Conservation (phyloP, 2,888 invertebrate genomes). For the Oeneis ivallda region DNA sequence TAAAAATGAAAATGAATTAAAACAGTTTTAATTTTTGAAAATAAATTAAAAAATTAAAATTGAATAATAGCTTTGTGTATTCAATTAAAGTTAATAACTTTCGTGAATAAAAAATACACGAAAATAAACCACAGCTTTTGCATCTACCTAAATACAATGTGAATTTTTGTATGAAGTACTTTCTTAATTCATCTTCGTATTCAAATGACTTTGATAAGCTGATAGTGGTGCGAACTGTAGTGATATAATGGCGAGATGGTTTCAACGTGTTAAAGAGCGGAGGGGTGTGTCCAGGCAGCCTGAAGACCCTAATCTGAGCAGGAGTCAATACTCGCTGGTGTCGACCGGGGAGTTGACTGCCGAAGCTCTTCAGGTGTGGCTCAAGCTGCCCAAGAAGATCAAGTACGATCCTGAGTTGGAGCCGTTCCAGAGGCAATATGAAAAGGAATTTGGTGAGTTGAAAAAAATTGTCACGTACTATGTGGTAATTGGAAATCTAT, state of each 20-base stretch:
- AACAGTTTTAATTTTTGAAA: not conserved
- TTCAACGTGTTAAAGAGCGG: conserved; percentile 59
- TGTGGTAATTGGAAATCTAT: too few species aligned
- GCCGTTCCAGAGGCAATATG: conserved; percentile 79
- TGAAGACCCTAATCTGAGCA: conserved; percentile 67
- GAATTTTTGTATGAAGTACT: not conserved
- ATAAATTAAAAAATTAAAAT: too few species aligned
- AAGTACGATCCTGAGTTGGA: conserved; percentile 85
- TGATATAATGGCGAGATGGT: conserved; percentile 55
- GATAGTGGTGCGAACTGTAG: conserved; percentile 2
- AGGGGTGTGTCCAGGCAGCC: conserved; percentile 58
- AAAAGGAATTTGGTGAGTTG: conserved; percentile 74
- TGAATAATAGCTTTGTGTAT: not conserved
- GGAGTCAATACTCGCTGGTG: conserved; percentile 73
- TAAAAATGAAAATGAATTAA: not conserved
- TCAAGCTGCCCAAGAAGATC: conserved; percentile 83
- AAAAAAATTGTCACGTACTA: conserved; percentile 32
- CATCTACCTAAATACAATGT: not conserved
- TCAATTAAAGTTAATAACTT: not conserved
- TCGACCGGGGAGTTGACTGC: conserved; percentile 80
- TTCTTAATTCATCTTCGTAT: too few species aligned
- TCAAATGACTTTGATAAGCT: conserved; percentile 11
- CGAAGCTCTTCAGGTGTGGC: conserved; percentile 84
- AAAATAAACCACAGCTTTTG: not conserved
- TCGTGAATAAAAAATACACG: not conserved